phyloP scores from a whole-genome alignment of 2,888 invertebrate genomes.

The Plusia festucae region DNA sequence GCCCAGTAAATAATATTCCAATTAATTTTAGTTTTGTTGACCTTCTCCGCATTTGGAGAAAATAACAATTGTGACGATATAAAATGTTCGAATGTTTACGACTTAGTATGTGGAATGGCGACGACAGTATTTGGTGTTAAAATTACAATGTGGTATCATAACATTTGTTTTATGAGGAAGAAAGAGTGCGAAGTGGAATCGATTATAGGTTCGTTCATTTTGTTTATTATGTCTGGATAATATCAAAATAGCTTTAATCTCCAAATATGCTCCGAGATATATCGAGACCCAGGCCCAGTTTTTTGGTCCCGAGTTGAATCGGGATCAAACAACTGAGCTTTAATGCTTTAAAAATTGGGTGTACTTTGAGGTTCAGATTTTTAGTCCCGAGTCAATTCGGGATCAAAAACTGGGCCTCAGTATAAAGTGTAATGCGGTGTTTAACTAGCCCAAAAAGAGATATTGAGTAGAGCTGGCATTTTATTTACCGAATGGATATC shows the following conservation, averaged over 20 bases:
- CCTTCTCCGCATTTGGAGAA: conserved; percentile 35
- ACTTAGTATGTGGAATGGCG: conserved; percentile 74
- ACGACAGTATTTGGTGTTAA: conserved; percentile 50
- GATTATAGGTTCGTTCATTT: conserved; percentile 53
- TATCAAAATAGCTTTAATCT: neutral
- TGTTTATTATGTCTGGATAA: neutral
- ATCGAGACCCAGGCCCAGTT: too few species aligned
- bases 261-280: too few species aligned
- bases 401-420: too few species aligned
- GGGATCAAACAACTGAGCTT: too few species aligned
- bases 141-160: conserved; percentile 68
- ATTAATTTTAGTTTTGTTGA: conserved; percentile 45
- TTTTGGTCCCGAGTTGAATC: too few species aligned
- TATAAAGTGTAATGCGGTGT: too few species aligned
- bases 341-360: too few species aligned
- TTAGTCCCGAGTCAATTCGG: too few species aligned
- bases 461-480: too few species aligned
- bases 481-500: too few species aligned
- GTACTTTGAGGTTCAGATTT: too few species aligned
- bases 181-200: conserved; percentile 64
- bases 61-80: conserved; percentile 63
- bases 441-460: too few species aligned
- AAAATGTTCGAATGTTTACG: conserved; percentile 73
- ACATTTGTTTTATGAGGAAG: conserved; percentile 72
- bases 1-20: neutral